Base-by-base conservation (phyloP, 2,888 invertebrate genomes). In the Drosophila algonquin region DNA sequence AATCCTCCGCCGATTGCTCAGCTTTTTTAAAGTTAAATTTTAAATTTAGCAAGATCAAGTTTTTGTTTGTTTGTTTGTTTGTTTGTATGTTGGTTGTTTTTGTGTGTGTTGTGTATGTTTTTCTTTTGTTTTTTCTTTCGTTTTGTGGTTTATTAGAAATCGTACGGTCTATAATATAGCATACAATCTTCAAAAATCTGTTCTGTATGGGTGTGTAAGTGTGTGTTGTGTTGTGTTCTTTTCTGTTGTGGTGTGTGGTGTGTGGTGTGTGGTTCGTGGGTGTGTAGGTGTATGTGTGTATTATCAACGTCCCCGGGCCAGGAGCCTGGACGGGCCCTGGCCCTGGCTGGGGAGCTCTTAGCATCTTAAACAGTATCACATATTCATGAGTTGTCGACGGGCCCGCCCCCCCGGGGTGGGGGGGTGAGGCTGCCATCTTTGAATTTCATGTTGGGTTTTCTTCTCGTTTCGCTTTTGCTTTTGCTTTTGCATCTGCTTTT, bases 291-390 rank as follows among this genome's bases (percentile, higher is more conserved):
- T 24, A 5, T 24, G 57, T 81, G 57, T 80, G 51, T 80, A 72
- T 80, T 81, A 79, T 84, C 79, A 83, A 73, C 54, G 64, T 81
- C 70, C 69, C 52, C 59, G 56, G 56, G 47, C 21, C 59, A 27
- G 50, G 18, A 14, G 27, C n/a, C 51, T 51, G 48, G 40, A 40
- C 6, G 40, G 40, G 40, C 40, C 40, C 40, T 40, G 40, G 47
- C 12, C 35, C 74, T 61, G 67, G 72, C 73, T 78, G 76, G 64
- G 75, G 84, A 81, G 88, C 87, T 81, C 90, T 90, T 90, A 90
- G 90, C 90, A 87, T 90, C 90, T 90, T 90, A 90, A 90, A 89
- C 89, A 88, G 90, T 89, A 90, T 90, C 90, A 90, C 90, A 90
- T 90, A 90, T 90, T 90, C 90, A 90, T 90, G 90, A 90, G 90